Evolutionary conservation across 2,113 vertebrate species (phyloP).

Genomic region (Proterorhinus semilunaris): DNA sequence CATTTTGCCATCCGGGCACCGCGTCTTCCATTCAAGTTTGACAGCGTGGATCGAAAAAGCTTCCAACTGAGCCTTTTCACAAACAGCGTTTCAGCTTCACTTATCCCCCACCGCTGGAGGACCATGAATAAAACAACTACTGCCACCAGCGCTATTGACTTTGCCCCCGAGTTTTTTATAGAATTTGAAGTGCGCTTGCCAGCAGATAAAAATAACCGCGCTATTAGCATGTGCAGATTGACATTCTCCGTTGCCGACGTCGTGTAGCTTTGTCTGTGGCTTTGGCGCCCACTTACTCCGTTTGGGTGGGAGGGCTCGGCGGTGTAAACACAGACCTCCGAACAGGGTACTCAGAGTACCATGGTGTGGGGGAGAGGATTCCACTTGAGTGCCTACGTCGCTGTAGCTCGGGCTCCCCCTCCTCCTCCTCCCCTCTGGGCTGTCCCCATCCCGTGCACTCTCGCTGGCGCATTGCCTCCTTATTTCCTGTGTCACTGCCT

Average conservation of each 20-base stretch:
- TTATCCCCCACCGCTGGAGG: background rate
- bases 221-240: background rate
- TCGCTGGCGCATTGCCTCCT: conserved; percentile 44
- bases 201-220: background rate
- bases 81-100: conserved; percentile 1
- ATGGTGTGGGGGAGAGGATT: conserved; percentile 54
- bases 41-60: conserved; percentile 2
- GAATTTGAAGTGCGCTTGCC: background rate
- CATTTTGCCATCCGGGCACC: background rate
- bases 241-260: conserved; percentile 17
- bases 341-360: conserved; percentile 44
- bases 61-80: conserved; percentile 1
- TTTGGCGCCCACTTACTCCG: conserved; percentile 25
- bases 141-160: conserved; percentile 12
- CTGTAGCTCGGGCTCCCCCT: background rate
- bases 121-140: conserved; percentile 2
- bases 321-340: conserved; percentile 45
- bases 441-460: conserved; percentile 24
- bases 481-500: conserved; percentile 56
- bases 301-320: conserved; percentile 24
- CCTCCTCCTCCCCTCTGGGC: background rate
- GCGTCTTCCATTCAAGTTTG: background rate
- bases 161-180: background rate
- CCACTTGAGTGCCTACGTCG: conserved; percentile 47
- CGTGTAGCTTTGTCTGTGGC: no score